Evolutionary conservation across 2,888 invertebrate species (phyloP), one percentile per base, ranked within the genome.

Genomic region (Bellardia bayeri): DNA sequence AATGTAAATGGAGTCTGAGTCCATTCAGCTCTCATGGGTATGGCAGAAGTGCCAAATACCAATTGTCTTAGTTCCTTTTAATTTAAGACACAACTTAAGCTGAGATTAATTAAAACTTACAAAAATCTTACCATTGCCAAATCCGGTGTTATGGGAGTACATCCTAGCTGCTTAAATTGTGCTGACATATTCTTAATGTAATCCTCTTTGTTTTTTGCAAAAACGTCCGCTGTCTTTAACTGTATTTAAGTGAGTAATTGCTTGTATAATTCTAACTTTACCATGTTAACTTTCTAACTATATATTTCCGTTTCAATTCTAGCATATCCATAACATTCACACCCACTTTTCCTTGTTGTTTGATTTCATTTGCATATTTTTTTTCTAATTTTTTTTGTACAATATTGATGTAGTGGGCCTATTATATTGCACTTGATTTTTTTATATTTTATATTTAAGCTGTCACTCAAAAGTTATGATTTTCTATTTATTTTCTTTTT

Each of bases 21-120:
- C 96, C 96, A 96, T 92, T 96, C 96, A 0, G 95, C 95, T 16
- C 96, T 94, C n/a, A 96, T 95, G 2, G 96, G 96, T 83, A 96
- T 95, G 0, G 95, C 95, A 0, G 96, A 94, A 1, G 95, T 95
- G 2, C 96, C 96, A 90, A 96, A 96, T 7, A 95, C 95, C 51
- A 95, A 93, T 69, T 95, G 93, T 2, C 96, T 95, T 4, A 96
- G 93, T 56, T 95, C 95, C 96, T 96, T 89, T 56, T 42, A 58
- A 71, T 23, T 23, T 23, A 63, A 14, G 6, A 30, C 1, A 68
- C 2, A 45, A 45, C 13, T n/a, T 11, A 30, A n/a, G 5, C 0
- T 45, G 51, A 51, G 9, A 9, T 33, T 56, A 23, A 13, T 11
- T 58, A 1, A 13, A 3, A 2, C 30, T 23, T 7, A 63, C 30